A percentile compares a stretch with the other conserved stretches of the same genome.
Evolutionary conservation across 37 sponge, comb jelly and placozoan species (phyloP).

Genomic region (Agelas oroides): DNA sequence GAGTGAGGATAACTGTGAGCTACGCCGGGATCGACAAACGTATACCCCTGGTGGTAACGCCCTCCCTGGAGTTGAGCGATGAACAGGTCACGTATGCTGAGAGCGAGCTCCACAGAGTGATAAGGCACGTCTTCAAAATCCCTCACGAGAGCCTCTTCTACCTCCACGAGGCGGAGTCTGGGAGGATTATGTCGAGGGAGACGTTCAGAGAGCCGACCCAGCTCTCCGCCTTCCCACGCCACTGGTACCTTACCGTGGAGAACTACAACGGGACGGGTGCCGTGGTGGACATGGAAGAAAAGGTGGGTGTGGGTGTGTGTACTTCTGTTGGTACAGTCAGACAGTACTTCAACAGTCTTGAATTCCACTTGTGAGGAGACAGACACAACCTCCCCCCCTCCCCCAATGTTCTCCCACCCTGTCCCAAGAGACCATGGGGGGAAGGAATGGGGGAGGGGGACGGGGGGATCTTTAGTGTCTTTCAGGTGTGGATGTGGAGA

Average conservation of each 20-base stretch:
- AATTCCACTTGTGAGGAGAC: no score
- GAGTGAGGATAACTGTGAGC: conserved; percentile 52
- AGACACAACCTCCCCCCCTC: no score
- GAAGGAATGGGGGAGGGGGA: no score
- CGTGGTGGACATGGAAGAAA: neutral
- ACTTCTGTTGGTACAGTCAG: no score
- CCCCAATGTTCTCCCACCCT: no score
- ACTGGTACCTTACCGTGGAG: conserved; percentile 67
- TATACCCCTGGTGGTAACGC: conserved; percentile 31
- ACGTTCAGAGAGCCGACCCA: conserved; percentile 59
- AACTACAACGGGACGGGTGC: neutral
- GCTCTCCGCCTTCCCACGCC: conserved; percentile 43
- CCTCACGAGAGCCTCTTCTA: neutral
- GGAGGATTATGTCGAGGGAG: conserved; percentile 45
- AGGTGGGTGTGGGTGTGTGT: no score
- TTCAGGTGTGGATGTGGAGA: no score
- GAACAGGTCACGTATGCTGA: conserved; percentile 40
- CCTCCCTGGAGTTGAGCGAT: conserved; percentile 60
- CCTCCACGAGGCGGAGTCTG: conserved; percentile 56
- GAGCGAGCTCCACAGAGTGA: neutral
- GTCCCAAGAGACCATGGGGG: no score
- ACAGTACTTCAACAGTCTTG: no score
- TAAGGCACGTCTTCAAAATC: conserved; percentile 34
- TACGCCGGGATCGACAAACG: conserved; percentile 40
- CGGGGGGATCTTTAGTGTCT: no score